Evolutionary conservation across 1,140 invertebrate species (phyloP).

Genomic region (Ostrea edulis): DNA sequence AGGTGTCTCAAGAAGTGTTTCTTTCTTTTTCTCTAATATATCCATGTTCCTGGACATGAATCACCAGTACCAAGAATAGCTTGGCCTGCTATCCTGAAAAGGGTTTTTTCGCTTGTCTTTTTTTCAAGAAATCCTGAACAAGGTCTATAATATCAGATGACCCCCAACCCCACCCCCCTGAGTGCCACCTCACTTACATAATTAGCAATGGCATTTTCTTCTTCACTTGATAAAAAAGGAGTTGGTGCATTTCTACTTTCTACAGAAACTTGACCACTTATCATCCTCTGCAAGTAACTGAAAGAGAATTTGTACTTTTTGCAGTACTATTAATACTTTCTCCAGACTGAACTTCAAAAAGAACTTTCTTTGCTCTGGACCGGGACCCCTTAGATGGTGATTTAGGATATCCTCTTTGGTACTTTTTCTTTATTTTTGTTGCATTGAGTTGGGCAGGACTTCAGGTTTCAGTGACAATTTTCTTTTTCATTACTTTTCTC

Average conservation of each 20-base stretch:
- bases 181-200: conserved; percentile 8
- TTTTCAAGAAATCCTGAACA: background rate
- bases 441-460: too few relatives aligned
- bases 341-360: too few relatives aligned
- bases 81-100: conserved; percentile 20
- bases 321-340: too few relatives aligned
- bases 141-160: background rate
- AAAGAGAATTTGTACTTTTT: background rate
- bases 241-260: background rate
- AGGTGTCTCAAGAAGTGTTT: conserved; percentile 1
- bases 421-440: too few relatives aligned
- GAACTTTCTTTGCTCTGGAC: too few relatives aligned
- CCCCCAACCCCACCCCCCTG: background rate
- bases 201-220: conserved; percentile 20
- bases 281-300: background rate
- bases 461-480: too few relatives aligned
- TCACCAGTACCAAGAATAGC: background rate
- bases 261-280: background rate
- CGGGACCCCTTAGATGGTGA: too few relatives aligned
- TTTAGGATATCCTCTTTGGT: too few relatives aligned
- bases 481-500: too few relatives aligned
- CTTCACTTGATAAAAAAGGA: background rate
- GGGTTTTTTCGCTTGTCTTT: conserved; percentile 35
- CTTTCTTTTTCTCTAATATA: background rate
- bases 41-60: background rate